phyloP scores from a whole-genome alignment of 2,888 invertebrate genomes.

The Notodromas monacha region DNA sequence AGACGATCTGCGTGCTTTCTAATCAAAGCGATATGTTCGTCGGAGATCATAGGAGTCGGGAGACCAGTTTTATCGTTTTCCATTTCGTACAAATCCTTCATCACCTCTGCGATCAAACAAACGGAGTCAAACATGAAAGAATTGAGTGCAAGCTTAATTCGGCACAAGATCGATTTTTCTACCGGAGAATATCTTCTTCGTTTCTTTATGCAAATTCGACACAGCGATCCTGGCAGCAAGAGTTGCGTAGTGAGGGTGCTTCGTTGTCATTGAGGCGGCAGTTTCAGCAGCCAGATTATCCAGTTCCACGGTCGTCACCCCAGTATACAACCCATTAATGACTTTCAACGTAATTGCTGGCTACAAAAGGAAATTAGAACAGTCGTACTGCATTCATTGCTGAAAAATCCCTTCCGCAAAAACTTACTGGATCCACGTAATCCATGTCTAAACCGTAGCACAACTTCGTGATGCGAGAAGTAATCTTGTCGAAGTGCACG shows the following conservation, averaged over 20 bases:
- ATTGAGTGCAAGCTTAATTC: too few relatives aligned
- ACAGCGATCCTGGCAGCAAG: slow-evolving; percentile 48
- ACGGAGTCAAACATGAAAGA: too few relatives aligned
- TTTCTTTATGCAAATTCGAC: slow-evolving; percentile 92
- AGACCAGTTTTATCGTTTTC: slow-evolving; percentile 34
- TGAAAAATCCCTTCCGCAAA: not conserved
- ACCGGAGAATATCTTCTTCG: slow-evolving; percentile 71
- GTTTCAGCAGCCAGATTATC: slow-evolving; percentile 95
- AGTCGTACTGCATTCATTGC: not conserved
- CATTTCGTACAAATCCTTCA: slow-evolving; percentile 47
- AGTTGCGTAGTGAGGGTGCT: slow-evolving; percentile 72
- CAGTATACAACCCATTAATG: slow-evolving; percentile 71
- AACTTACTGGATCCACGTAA: slow-evolving; percentile 70
- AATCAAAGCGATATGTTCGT: slow-evolving; percentile 42
- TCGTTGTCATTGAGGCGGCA: slow-evolving; percentile 87
- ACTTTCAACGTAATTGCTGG: slow-evolving; percentile 59
- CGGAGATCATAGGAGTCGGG: slow-evolving; percentile 49
- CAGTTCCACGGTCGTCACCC: slow-evolving; percentile 80
- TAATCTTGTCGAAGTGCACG: slow-evolving; percentile 90
- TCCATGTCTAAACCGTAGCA: slow-evolving; percentile 86
- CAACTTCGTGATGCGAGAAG: slow-evolving; percentile 67
- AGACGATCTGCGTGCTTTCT: slow-evolving; percentile 53
- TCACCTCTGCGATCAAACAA: slow-evolving; percentile 65
- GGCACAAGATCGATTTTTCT: slow-evolving; percentile 10
- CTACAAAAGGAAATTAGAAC: slow-evolving; percentile 17